Evolutionary conservation across 2,888 invertebrate species (phyloP).

Genomic region (Asteroscopus sphinx): DNA sequence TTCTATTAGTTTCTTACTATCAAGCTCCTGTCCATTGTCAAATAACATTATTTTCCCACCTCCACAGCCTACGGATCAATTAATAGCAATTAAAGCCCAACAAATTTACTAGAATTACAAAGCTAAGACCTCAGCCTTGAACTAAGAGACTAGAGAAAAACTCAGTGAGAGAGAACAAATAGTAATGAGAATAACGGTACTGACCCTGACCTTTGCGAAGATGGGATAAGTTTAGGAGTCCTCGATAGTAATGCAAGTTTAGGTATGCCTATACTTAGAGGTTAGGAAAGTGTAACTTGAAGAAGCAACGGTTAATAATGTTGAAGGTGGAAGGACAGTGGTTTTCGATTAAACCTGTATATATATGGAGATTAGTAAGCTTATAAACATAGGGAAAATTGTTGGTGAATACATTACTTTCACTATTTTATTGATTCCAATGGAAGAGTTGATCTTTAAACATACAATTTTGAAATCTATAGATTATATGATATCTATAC

Average conservation of each 20-base stretch:
- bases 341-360: too few relatives aligned
- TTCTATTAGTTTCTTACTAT: too few relatives aligned
- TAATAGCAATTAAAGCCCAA: constrained; percentile 21
- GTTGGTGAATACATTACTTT: too few relatives aligned
- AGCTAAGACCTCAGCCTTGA: constrained; percentile 7
- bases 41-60: background rate
- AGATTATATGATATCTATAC: too few relatives aligned
- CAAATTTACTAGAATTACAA: constrained; percentile 13
- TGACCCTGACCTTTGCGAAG: constrained; percentile 2
- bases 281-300: too few relatives aligned
- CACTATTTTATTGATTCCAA: too few relatives aligned
- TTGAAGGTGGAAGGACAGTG: too few relatives aligned
- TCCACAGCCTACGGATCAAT: constrained; percentile 1
- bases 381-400: too few relatives aligned
- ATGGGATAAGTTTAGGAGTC: constrained; percentile 5
- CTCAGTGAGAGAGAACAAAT: background rate
- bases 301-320: too few relatives aligned
- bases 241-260: background rate
- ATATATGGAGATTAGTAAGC: too few relatives aligned
- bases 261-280: background rate
- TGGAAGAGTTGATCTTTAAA: too few relatives aligned
- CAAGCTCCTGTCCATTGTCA: background rate
- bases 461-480: too few relatives aligned
- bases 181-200: background rate
- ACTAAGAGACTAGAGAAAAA: background rate